Base-by-base conservation (phyloP, 2,888 invertebrate species). In the Nasonia oneida region DNA sequence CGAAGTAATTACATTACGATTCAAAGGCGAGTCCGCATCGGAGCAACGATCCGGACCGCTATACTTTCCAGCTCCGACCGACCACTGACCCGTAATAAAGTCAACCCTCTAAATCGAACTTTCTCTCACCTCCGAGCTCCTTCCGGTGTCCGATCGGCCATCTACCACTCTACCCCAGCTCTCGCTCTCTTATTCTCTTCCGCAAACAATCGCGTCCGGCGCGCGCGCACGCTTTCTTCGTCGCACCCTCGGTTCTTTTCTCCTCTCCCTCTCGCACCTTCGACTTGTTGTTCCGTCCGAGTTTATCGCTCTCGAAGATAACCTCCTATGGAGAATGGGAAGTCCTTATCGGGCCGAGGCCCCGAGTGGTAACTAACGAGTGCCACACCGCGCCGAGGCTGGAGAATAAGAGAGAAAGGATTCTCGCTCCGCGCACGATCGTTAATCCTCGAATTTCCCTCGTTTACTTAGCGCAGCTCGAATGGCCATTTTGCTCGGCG, bases 291-390 rank as follows among this genome's bases (percentile, higher is more conserved):
- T 91, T 91, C 89, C 90, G 89, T 89, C 89, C 89, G 88, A 92
- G 92, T 92, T 92, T 92, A 92, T 91, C 91, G 91, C 90, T 89
- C 90, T 89, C 88, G 86, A 89, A 92, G 92, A 93, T 93, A 93
- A 92, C 92, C 92, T 88, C 88, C 15, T 33, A 6, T n/a, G 18
- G 15, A n/a, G 18, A 18, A 14, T 3, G 14, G 67, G 3, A 23
- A 33, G 89, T 89, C 91, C 92, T 93, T 92, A 92, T 92, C 92
- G 89, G 50, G 42, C 42, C 3, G 64, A 71, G 90, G 89, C 89
- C 87, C 89, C 90, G 87, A 90, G 89, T 89, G 90, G 89, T 90
- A 91, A 91, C 91, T 91, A 92, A 92, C 91, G 91, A 92, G 87
- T 86, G 77, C n/a, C 57, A 12, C 37, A 3, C 23, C 12, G 3